These are phyloP conservation scores for Hirundichthys speculiger DNA, from an alignment of 2,113 vertebrate species.

Conservation along the genomic window DNA sequence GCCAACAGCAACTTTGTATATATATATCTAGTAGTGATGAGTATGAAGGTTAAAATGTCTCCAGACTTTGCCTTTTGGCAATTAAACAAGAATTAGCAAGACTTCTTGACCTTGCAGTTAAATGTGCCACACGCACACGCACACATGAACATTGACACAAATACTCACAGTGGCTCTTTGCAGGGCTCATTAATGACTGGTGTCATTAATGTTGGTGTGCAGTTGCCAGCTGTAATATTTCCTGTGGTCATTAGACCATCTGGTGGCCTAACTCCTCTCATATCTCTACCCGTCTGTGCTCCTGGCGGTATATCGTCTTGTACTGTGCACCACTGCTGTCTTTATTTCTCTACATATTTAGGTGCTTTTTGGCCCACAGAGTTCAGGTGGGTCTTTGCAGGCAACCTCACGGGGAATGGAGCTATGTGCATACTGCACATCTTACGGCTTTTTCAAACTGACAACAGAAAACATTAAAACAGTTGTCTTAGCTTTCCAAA, in stretches of 20 bases:
- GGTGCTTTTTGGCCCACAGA: no score
- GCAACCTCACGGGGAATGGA: no score
- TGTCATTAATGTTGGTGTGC: conserved; percentile 69
- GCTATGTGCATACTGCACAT: no score
- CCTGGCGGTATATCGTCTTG: conserved; percentile 18
- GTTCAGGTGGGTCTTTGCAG: no score
- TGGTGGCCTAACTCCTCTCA: conserved; percentile 62
- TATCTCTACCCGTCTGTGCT: conserved; percentile 36
- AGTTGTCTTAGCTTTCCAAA: no score
- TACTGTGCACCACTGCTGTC: conserved; percentile 5
- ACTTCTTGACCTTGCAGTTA: conserved; percentile 47
- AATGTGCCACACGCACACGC: conserved; percentile 11
- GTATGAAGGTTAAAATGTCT: conserved; percentile 26
- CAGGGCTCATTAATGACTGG: conserved; percentile 58
- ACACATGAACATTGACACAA: background rate
- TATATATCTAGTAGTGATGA: no score
- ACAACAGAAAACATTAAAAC: no score
- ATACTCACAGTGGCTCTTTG: conserved; percentile 26
- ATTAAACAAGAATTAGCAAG: conserved; percentile 41
- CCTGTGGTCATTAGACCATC: conserved; percentile 78
- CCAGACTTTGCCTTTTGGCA: conserved; percentile 31
- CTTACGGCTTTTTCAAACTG: no score
- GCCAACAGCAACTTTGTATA: no score
- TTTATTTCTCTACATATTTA: conserved; percentile 1
- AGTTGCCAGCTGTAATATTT: conserved; percentile 76